These are phyloP conservation scores for Pseudopodoces humilis DNA, from an alignment of 2,113 vertebrate genomes.

Conservation along the genomic window DNA sequence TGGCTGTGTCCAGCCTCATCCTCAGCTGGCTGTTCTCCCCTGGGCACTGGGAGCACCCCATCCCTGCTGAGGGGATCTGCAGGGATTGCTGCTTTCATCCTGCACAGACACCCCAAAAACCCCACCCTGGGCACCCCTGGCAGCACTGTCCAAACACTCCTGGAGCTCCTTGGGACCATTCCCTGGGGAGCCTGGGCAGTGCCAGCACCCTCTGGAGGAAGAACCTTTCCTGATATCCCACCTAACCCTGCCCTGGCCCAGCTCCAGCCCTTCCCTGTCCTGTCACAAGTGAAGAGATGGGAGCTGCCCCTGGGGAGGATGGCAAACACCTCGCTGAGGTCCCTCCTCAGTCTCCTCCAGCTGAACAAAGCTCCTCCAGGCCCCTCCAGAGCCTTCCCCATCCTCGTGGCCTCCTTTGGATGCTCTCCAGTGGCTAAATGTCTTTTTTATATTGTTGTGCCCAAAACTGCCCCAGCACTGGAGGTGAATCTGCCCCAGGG, in stretches of 20 bases:
- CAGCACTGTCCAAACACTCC: accelerated
- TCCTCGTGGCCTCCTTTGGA: neutral
- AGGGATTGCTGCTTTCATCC: neutral
- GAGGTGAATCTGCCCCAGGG: neutral
- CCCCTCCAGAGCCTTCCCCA: neutral
- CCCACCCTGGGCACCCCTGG: neutral
- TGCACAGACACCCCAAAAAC: accelerated
- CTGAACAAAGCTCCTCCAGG: neutral
- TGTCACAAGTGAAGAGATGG: neutral
- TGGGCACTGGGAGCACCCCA: neutral
- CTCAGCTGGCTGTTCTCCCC: neutral
- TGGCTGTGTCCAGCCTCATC: neutral
- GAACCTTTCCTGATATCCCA: accelerated
- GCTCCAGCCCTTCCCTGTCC: neutral
- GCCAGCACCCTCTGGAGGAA: neutral
- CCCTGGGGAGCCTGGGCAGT: neutral
- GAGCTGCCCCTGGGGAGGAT: neutral
- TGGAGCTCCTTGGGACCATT: neutral
- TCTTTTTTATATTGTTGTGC: neutral
- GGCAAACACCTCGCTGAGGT: neutral
- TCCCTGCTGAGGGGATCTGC: neutral
- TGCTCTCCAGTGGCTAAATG: neutral
- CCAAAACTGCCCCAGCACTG: neutral
- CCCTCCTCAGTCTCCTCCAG: neutral
- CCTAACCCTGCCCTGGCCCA: accelerated